Evolutionary conservation across 2,113 vertebrate species (phyloP), one percentile per base, ranked within the genome.

Genomic region (Chaetodon auriga): DNA sequence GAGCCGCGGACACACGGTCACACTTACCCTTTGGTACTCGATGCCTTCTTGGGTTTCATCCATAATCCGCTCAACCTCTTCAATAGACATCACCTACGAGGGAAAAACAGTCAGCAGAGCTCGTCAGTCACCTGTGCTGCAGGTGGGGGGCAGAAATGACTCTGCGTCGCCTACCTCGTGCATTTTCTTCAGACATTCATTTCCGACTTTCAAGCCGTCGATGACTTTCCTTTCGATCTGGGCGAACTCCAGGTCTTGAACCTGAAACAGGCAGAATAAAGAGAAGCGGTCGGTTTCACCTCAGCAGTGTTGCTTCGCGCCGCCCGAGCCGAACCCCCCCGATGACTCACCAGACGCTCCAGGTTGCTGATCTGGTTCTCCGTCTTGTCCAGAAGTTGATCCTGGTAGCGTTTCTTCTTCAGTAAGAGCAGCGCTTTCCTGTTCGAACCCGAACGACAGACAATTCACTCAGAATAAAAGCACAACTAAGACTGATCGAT

Each of bases 151-250:
- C 30, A 19, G 11, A 30, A 46, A 7, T 6, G 23, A 62, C n/a
- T n/a, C n/a, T n/a, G 18, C n/a, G 0, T 21, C 35, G 1, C 77
- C 0, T 19, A 99, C 98, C 97, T 99, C 97, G 14, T 99, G 98
- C 98, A 99, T 99, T 89, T 97, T 99, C 89, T 97, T 97, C 88
- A 99, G 95, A 89, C 98, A 99, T 2, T 98, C 97, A 0, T 99
- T 99, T 82, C 98, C 98, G 0, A 97, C 87, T 90, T 97, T 97
- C 82, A 99, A 78, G 0, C 98, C 98, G 49, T 99, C 97, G 0
- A 99, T 92, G 71, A 99, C 98, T 85, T 99, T 99, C 94, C 95
- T 95, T 74, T 99, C 98, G 0, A 99, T 98, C 95, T 99, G 98
- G 5, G 96, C 94, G 85, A 99, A 99, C 83, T 99, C 98, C 30